Evolutionary conservation across 2,797 vertebrate genomes (phyloP).

Genomic region (Hyperoplus immaculatus): DNA sequence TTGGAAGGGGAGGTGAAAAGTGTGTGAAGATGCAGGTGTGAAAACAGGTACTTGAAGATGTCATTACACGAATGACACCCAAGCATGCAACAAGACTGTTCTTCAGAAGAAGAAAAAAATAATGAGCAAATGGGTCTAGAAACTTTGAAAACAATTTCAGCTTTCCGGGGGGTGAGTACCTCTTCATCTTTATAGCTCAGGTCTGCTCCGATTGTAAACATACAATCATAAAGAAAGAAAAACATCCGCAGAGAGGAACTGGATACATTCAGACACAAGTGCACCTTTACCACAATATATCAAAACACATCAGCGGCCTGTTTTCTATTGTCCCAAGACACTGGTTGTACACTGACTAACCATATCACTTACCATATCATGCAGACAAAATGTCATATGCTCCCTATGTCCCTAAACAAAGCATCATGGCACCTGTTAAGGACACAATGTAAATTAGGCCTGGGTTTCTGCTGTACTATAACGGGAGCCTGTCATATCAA

Average conservation of each 20-base stretch:
- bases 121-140: conserved; percentile 42
- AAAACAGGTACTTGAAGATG: conserved; percentile 57
- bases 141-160: conserved; percentile 58
- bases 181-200: conserved; percentile 37
- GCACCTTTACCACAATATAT: conserved; percentile 37
- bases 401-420: conserved; percentile 73
- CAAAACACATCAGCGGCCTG: conserved; percentile 56
- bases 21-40: conserved; percentile 53
- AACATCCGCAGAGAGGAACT: conserved; percentile 11
- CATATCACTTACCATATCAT: conserved; percentile 66
- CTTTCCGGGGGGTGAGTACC: conserved; percentile 33
- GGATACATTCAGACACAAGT: conserved; percentile 52
- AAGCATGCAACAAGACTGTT: conserved; percentile 32
- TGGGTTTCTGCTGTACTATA: conserved; percentile 59
- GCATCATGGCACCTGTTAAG: conserved; percentile 78
- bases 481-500: conserved; percentile 72
- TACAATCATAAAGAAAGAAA: conserved; percentile 16
- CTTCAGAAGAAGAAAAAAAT: conserved; percentile 16
- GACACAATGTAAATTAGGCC: conserved; percentile 78
- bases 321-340: conserved; percentile 74
- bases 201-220: conserved; percentile 38
- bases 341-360: conserved; percentile 60
- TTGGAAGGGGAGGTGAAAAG: conserved; percentile 21
- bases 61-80: conserved; percentile 53
- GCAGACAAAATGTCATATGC: conserved; percentile 75